phyloP scores from a whole-genome alignment of 2,888 invertebrate genomes.

The Heteropelma amictum region DNA sequence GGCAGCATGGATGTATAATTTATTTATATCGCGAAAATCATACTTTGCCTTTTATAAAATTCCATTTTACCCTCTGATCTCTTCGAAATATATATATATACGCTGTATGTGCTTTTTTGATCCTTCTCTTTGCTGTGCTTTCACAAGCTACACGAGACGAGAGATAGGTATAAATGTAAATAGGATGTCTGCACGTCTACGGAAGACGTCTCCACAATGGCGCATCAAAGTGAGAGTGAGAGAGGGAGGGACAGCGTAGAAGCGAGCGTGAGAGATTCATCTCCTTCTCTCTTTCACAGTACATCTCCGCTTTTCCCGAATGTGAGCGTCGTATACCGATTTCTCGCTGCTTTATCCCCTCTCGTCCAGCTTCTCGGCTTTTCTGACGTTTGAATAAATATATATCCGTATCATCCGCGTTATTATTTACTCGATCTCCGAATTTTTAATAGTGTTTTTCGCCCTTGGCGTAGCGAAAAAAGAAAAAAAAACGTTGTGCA shows the following conservation, averaged over 20 bases:
- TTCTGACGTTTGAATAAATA: conserved; percentile 34
- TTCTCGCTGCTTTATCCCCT: conserved; percentile 29
- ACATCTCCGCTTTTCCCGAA: conserved; percentile 17
- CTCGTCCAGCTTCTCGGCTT: conserved; percentile 55
- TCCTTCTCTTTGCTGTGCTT: conserved; percentile 50
- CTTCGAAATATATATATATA: conserved; percentile 3
- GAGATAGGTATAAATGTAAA: conserved; percentile 74
- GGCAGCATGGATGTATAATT: background rate
- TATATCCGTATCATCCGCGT: conserved; percentile 6
- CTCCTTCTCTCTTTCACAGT: background rate
- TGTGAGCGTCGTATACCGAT: conserved; percentile 1
- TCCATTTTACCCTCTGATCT: background rate
- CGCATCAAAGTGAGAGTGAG: conserved; percentile 65
- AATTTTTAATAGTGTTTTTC: conserved; percentile 28
- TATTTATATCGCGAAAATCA: background rate
- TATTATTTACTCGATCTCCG: conserved; percentile 28
- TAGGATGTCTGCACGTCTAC: conserved; percentile 71
- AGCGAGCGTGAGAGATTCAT: background rate
- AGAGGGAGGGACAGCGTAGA: too few relatives aligned
- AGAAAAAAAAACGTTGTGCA: background rate
- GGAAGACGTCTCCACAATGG: conserved; percentile 69
- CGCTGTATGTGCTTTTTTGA: conserved; percentile 37
- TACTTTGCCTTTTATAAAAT: background rate
- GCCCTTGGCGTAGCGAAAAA: background rate
- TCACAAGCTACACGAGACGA: conserved; percentile 62